A percentile compares a stretch with the other conserved stretches of the same genome.
Conservation (phyloP, 2,888 invertebrate species). For the Parapristionchus giblindavisi region DNA sequence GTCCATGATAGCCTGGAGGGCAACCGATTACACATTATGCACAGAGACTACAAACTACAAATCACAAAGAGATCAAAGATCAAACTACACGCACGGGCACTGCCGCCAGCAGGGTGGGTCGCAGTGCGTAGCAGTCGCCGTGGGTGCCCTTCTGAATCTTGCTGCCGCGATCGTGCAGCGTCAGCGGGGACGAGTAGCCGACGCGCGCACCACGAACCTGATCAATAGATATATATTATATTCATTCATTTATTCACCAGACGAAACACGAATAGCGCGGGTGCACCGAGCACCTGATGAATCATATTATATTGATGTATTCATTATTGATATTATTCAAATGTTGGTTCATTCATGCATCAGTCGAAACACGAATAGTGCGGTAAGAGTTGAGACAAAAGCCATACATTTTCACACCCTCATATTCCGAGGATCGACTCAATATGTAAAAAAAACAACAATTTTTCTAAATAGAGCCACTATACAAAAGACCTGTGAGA, state of each 20-base stretch:
- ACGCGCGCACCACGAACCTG: conserved; percentile 73
- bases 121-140: conserved; percentile 89
- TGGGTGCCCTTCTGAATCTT: conserved; percentile 92
- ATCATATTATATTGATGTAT: too few species aligned
- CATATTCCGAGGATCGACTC: too few species aligned
- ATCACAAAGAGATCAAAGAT: not conserved
- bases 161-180: conserved; percentile 78
- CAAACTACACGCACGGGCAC: conserved; percentile 80
- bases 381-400: too few species aligned
- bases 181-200: conserved; percentile 93
- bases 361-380: too few species aligned
- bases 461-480: not conserved
- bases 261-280: too few species aligned
- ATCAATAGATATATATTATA: not conserved
- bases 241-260: not conserved
- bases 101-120: conserved; percentile 91
- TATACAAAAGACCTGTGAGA: not conserved
- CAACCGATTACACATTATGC: not conserved
- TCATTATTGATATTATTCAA: too few species aligned
- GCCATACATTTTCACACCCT: too few species aligned
- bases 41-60: not conserved
- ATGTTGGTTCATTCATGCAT: too few species aligned
- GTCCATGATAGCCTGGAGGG: conserved; percentile 85
- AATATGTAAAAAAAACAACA: too few species aligned
- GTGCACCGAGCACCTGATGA: too few species aligned